Percentiles rank a stretch among this genome's conserved stretches.
Evolutionary conservation across 64 coral and sea anemone species (phyloP).

Genomic region (Exaiptasia diaphana): DNA sequence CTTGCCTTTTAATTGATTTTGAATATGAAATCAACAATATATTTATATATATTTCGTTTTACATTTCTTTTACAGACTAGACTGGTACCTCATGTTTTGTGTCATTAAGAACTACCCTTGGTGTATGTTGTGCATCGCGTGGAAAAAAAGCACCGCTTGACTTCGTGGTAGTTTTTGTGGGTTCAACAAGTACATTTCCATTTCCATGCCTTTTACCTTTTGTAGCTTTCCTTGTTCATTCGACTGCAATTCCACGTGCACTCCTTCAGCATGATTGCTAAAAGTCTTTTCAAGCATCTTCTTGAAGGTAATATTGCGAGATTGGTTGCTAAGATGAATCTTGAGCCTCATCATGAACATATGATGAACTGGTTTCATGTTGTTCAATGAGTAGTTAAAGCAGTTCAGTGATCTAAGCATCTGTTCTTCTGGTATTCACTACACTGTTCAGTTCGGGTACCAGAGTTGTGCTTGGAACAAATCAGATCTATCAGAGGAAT

Average conservation of each 20-base stretch:
- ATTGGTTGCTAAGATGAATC: background rate
- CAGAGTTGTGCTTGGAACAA: background rate
- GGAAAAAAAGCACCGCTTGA: no score
- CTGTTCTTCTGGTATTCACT: conserved; percentile 13
- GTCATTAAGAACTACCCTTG: no score
- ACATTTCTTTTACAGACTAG: no score
- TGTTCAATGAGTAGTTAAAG: conserved; percentile 4
- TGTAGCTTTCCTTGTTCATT: background rate
- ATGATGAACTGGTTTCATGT: conserved; percentile 4
- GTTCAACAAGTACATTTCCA: no score
- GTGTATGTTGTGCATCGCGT: no score
- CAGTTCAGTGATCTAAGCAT: background rate
- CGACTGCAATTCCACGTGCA: background rate
- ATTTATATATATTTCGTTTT: no score
- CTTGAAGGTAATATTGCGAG: background rate
- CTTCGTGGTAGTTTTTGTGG: no score
- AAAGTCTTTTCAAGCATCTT: background rate
- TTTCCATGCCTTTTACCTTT: no score
- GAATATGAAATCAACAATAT: no score
- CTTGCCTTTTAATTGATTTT: no score
- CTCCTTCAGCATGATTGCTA: background rate
- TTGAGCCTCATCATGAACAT: conserved; percentile 25
- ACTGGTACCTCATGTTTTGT: no score
- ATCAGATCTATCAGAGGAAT: background rate
- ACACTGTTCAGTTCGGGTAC: conserved; percentile 2